These are phyloP conservation scores for Pelagia noctiluca DNA, from an alignment of 30 jellyfish, hydroid and myxozoan species.

Conservation along the genomic window DNA sequence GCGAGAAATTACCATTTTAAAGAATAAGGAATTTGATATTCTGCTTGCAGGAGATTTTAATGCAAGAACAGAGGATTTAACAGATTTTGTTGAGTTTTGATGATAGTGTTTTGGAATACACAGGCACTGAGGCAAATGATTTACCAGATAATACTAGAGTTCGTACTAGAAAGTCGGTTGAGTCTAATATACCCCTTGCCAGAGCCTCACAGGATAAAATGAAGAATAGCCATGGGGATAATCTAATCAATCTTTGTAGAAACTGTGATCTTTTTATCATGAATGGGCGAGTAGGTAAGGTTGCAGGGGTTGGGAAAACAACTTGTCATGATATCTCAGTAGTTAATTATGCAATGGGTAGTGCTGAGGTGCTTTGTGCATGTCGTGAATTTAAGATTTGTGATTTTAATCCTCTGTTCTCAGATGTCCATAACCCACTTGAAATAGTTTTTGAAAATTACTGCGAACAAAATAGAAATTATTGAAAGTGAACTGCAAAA, in stretches of 20 bases:
- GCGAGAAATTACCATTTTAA: slow-evolving; percentile 1
- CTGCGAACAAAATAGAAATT: too few relatives aligned
- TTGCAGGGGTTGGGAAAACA: slow-evolving; percentile 25
- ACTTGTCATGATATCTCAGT: slow-evolving; percentile 25
- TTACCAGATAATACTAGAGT: neutral
- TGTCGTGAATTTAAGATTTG: neutral
- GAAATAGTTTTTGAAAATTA: neutral
- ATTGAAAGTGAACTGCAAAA: neutral
- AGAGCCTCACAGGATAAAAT: slow-evolving; percentile 5
- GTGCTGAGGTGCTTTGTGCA: slow-evolving; percentile 34
- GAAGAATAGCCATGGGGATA: slow-evolving; percentile 6
- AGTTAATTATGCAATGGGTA: slow-evolving; percentile 44
- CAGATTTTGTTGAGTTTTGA: slow-evolving; percentile 17
- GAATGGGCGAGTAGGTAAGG: slow-evolving; percentile 27
- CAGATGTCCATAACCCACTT: slow-evolving; percentile 14
- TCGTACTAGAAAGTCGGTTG: neutral
- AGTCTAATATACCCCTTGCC: slow-evolving; percentile 2
- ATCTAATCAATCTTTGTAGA: neutral
- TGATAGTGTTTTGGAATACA: slow-evolving; percentile 6
- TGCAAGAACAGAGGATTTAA: slow-evolving; percentile 15
- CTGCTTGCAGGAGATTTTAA: slow-evolving; percentile 16
- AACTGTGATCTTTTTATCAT: slow-evolving; percentile 23
- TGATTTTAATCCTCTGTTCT: slow-evolving; percentile 25
- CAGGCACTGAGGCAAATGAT: neutral
- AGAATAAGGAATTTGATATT: neutral